Evolutionary conservation across 2,113 vertebrate genomes (phyloP).

Genomic region (Stercorarius parasiticus): DNA sequence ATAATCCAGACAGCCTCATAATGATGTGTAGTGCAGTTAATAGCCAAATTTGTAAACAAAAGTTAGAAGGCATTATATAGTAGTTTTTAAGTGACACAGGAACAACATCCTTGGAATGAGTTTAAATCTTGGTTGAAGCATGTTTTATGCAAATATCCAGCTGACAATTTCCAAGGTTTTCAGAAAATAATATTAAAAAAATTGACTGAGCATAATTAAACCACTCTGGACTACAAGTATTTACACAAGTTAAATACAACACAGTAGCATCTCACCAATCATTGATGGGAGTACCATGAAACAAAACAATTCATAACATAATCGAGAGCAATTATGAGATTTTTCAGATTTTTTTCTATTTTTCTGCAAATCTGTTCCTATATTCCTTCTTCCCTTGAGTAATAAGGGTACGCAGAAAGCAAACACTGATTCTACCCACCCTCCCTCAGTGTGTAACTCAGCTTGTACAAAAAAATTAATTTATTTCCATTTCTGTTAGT

Average conservation of each 20-base stretch:
- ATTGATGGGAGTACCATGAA: not conserved
- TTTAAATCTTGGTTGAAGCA: not conserved
- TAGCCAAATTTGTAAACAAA: not conserved
- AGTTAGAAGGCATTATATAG: not conserved
- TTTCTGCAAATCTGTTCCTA: not conserved
- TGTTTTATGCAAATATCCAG: not conserved
- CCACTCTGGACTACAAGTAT: not conserved
- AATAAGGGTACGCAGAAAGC: not conserved
- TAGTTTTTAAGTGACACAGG: not conserved
- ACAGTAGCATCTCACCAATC: not conserved
- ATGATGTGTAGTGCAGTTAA: not conserved
- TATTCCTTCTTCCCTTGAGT: not conserved
- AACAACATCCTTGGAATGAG: not conserved
- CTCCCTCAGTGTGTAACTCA: not conserved
- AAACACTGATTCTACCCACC: not conserved
- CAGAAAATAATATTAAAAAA: not conserved
- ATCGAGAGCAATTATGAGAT: not conserved
- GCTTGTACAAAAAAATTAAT: not conserved
- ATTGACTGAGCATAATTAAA: not conserved
- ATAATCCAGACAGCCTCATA: not conserved
- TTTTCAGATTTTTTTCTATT: not conserved
- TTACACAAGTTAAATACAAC: not conserved
- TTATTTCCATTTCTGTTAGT: not conserved
- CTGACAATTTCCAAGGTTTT: not conserved
- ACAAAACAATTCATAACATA: not conserved